These are phyloP conservation scores for Hydrochoerus hydrochaeris DNA, from an alignment of 2,113 vertebrate species.

Conservation along the genomic window DNA sequence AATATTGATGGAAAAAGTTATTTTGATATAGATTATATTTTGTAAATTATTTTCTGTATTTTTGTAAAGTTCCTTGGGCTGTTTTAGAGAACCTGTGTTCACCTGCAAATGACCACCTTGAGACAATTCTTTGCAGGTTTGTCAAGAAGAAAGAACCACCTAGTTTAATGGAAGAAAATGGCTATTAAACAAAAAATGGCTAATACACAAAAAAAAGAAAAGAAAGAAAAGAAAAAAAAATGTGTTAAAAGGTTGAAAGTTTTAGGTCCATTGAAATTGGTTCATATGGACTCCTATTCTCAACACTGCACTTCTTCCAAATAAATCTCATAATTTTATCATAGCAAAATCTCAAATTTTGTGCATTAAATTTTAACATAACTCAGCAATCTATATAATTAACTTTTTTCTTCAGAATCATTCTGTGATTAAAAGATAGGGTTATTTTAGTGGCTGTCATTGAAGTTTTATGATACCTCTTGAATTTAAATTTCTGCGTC, in stretches of 20 bases:
- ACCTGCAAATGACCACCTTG: no score
- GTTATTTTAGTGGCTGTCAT: background rate
- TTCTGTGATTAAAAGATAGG: background rate
- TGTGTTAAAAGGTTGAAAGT: no score
- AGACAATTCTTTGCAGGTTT: background rate
- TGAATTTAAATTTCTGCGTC: background rate
- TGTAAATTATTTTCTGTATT: no score
- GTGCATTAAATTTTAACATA: background rate
- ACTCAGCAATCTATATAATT: background rate
- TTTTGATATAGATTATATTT: background rate
- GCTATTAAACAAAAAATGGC: no score
- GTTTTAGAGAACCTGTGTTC: background rate
- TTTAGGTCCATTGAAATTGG: background rate
- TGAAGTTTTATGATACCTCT: background rate
- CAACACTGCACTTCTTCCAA: no score
- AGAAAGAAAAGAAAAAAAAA: background rate
- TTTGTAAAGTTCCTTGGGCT: background rate
- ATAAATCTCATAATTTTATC: background rate
- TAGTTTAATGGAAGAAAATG: background rate
- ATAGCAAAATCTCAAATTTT: no score
- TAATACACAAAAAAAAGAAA: no score
- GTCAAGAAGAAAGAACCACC: background rate
- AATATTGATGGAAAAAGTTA: background rate
- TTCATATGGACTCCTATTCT: background rate
- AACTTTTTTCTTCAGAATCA: background rate